phyloP scores from a whole-genome alignment of 1,140 invertebrate genomes.

The Oedothorax gibbosus region DNA sequence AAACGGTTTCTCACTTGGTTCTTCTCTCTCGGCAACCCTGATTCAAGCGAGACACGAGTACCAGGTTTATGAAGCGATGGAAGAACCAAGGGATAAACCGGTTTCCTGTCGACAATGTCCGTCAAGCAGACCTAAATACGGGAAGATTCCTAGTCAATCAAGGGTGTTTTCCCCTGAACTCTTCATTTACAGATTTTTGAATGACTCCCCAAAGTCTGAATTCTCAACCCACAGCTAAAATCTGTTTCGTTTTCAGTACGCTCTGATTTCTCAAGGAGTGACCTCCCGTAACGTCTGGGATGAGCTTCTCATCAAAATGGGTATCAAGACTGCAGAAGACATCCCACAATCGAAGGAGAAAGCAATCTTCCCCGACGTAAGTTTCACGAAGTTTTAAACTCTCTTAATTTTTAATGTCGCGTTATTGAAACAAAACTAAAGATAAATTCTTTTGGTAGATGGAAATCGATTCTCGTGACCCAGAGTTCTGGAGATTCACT shows the following conservation, averaged over 20 bases:
- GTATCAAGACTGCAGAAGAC: background rate
- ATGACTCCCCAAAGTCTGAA: background rate
- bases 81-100: too few relatives aligned
- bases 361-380: slow-evolving; percentile 21
- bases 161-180: too few relatives aligned
- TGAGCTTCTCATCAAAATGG: background rate
- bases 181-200: background rate
- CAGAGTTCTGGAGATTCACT: slow-evolving; percentile 38
- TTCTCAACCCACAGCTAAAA: background rate
- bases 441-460: slow-evolving; percentile 1
- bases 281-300: slow-evolving; percentile 1
- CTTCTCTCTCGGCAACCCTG: too few relatives aligned
- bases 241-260: slow-evolving; percentile 16
- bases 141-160: too few relatives aligned
- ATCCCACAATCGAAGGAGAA: slow-evolving; percentile 12
- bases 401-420: background rate
- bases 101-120: too few relatives aligned
- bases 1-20: too few relatives aligned
- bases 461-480: background rate
- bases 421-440: background rate
- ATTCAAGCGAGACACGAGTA: too few relatives aligned
- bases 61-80: too few relatives aligned
- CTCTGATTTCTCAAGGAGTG: slow-evolving; percentile 6
- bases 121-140: too few relatives aligned
- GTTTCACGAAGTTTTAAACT: background rate